Conservation (phyloP, 2,113 vertebrate genomes). For the Platycercus adscitus region DNA sequence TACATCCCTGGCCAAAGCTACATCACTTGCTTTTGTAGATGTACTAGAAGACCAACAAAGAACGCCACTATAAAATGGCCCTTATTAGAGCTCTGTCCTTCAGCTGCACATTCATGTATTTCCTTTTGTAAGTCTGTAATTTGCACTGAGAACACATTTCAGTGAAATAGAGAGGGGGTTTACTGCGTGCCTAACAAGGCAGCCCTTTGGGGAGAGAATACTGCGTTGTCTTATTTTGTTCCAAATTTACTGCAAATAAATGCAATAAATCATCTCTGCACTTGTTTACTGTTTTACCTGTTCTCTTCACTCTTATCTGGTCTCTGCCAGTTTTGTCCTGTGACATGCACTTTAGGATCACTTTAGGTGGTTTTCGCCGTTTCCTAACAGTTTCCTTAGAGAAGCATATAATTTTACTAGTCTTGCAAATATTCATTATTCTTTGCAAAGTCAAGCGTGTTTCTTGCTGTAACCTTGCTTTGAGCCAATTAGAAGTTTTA, state of each 20-base stretch:
- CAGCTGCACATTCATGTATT: constrained; percentile 3
- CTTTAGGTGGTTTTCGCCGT: background rate
- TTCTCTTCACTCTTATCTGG: background rate
- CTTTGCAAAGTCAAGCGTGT: constrained; percentile 45
- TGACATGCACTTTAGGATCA: background rate
- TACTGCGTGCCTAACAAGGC: constrained; percentile 22
- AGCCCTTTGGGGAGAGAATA: constrained; percentile 33
- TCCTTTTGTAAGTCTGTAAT: background rate
- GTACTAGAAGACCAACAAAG: background rate
- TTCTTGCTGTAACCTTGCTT: constrained; percentile 40
- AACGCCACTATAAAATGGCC: background rate
- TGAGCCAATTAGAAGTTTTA: constrained; percentile 42
- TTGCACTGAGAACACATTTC: constrained; percentile 17
- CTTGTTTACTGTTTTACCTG: constrained; percentile 27
- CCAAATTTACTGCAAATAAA: constrained; percentile 40
- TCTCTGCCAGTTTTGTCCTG: constrained; percentile 26
- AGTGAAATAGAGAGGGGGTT: background rate
- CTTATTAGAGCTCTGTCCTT: constrained; percentile 22
- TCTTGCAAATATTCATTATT: constrained; percentile 43
- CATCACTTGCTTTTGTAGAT: constrained; percentile 12
- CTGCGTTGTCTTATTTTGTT: background rate
- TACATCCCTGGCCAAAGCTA: background rate
- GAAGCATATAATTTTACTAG: constrained; percentile 31
- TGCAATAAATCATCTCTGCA: constrained; percentile 11
- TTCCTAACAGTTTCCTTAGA: constrained; percentile 3